Base-by-base conservation (phyloP, 2,113 vertebrate genomes). In the Euleptes europaea region DNA sequence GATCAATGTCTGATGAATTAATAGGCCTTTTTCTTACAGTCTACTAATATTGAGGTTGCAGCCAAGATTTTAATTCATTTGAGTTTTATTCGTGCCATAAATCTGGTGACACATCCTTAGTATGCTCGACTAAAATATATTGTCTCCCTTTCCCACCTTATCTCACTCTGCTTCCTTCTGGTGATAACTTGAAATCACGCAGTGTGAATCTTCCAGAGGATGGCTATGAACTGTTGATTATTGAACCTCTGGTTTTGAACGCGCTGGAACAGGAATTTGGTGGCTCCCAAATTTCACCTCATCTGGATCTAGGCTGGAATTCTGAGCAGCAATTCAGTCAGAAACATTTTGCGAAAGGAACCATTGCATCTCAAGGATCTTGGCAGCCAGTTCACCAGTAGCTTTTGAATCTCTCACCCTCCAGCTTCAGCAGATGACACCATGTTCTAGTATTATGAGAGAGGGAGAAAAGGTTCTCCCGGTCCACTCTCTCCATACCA, bases 1-100 rank as follows among this genome's bases (percentile, higher is more conserved):
- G 63, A 74, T 83, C 71, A 35, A 73, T 83, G 38, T 75, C 11
- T n/a, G 38, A 38, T 76, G 72, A 84, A 84, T 75, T 75, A 76
- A 83, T 66, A 51, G 49, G 31, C 82, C 26, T 57, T 31, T 47
- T 49, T 12, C 14, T 74, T 74, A 42, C 54, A 38, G 60, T 84
- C n/a, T 66, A 84, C 74, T 74, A 83, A 83, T 83, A 74, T 35
- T 51, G n/a, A 76, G 40, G n/a, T 76, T 66, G 75, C 82, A 84
- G 57, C 82, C 82, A 67, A 76, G 82, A 67, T 76, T 83, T 51
- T 84, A 84, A 84, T 66, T 84, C 72, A 84, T 76, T 66, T 35
- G 42, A 84, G 60, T 76, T 76, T 83, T 84, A 84, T 84, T 75
- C 49, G 42, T 7, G 28, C 42, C 73, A 75, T 84, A 75, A 75